Percentiles rank a stretch among this genome's conserved stretches.
phyloP scores from a whole-genome alignment of 2,797 vertebrate species.

The Coilia nasus region DNA sequence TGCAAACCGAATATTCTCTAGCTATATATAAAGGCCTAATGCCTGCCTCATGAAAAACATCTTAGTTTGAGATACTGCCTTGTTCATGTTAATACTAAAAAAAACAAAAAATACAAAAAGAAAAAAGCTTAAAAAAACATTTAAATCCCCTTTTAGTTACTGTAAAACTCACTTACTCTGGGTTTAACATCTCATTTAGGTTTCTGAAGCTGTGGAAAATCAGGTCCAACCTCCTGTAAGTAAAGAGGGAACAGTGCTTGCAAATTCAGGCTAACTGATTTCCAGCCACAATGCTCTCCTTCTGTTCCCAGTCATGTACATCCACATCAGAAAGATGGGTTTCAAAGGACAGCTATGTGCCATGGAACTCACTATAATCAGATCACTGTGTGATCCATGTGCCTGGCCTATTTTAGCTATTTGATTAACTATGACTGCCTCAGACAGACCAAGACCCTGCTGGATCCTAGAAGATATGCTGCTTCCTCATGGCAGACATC shows the following conservation, averaged over 20 bases:
- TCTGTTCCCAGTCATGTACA: neutral
- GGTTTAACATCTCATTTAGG: slow-evolving; percentile 50
- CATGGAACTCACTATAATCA: slow-evolving; percentile 19
- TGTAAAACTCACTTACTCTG: neutral
- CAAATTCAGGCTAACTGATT: neutral
- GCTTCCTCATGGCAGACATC: neutral
- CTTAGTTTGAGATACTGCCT: neutral
- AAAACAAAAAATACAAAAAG: too few relatives aligned
- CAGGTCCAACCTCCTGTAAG: slow-evolving; percentile 50
- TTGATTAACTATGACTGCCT: neutral
- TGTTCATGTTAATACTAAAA: too few relatives aligned
- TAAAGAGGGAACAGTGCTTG: slow-evolving; percentile 6
- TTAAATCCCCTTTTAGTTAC: neutral
- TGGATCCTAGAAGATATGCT: neutral
- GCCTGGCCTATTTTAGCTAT: slow-evolving; percentile 1
- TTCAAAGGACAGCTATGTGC: neutral
- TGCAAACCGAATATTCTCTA: neutral
- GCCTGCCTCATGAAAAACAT: neutral
- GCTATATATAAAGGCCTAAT: neutral
- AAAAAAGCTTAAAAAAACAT: too few relatives aligned
- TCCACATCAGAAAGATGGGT: neutral
- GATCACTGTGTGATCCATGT: neutral
- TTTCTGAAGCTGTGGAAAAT: slow-evolving; percentile 47
- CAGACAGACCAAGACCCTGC: neutral
- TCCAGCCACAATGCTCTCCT: neutral